Percentiles rank a stretch among this genome's conserved stretches.
These are phyloP conservation scores for Amphiura filiformis DNA, from an alignment of 35 echinoderm and acorn worm genomes.

Conservation along the genomic window DNA sequence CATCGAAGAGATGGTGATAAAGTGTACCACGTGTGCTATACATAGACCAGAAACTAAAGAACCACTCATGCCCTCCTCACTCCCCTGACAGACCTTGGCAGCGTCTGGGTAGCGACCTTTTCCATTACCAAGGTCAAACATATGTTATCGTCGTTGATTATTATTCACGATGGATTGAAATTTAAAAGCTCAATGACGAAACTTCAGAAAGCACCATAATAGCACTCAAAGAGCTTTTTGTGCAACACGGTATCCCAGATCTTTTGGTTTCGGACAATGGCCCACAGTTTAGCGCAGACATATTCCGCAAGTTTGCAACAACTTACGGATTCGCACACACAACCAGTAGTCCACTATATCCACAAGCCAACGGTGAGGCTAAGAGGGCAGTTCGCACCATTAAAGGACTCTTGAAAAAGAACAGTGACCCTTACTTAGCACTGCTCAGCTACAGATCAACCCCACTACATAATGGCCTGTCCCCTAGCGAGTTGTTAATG, in stretches of 20 bases:
- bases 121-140: slow-evolving; percentile 23
- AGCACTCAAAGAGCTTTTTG: slow-evolving; percentile 29
- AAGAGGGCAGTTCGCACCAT: no score
- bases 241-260: slow-evolving; percentile 20
- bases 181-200: slow-evolving; percentile 6
- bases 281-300: neutral
- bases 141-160: slow-evolving; percentile 42
- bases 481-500: no score
- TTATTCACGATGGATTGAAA: slow-evolving; percentile 38
- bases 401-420: no score
- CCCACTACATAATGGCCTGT: no score
- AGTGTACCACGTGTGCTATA: slow-evolving; percentile 31
- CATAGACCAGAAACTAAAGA: slow-evolving; percentile 18
- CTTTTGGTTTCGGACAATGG: neutral
- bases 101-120: slow-evolving; percentile 31
- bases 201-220: neutral
- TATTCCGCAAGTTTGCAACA: no score
- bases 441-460: no score
- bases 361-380: no score
- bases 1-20: slow-evolving; percentile 49
- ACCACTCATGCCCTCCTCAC: slow-evolving; percentile 45
- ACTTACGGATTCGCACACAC: no score
- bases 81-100: slow-evolving; percentile 59
- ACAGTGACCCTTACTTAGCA: no score
- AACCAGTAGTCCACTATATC: no score